Base-by-base conservation (phyloP, 2,888 invertebrate genomes). In the Allacma fusca region DNA sequence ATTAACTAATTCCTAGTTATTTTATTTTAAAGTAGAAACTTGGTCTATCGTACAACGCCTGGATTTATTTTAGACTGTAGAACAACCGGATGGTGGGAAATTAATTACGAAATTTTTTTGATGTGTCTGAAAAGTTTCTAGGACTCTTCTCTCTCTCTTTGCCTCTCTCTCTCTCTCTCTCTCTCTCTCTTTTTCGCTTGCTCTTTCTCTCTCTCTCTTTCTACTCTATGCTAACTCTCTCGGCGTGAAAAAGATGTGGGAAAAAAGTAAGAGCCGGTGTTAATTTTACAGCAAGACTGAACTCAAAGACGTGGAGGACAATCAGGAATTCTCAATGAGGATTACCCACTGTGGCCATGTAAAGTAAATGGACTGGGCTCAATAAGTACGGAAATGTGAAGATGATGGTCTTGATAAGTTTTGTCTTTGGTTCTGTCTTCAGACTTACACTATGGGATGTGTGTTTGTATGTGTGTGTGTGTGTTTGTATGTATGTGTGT, bases 331-430 rank as follows among this genome's bases (percentile, higher is more conserved):
- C 50, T 50, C 50, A 50, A 50, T 50, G 50, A 50, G 50, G 50
- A 50, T 50, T 50, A 50, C 50, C n/a, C 50, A 19, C 50, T 50
- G 9, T 73, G 73, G 59, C 64, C 73, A 73, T 64, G 70, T 70
- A 24, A 50, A 70, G 70, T 70, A 70, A 68, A 44, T 50, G 70
- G 70, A 70, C 28, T 43, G 40, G 26, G 62, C 50, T 50, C n/a
- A 50, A 50, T 50, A 50, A 50, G 50, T 50, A 50, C 50, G 50
- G 50, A 50, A 50, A 50, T 16, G 50, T 50, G 19, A 50, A 50
- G 50, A 50, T 50, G 40, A 40, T 40, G 50, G 5, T 50, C 50
- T 50, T 50, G 50, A 50, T 50, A 50, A 50, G 16, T 50, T 40
- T 13, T n/a, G n/a, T 13, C 40, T 40, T 13, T 40, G 7, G 13